Evolutionary conservation across 2,888 invertebrate species (phyloP), one percentile per base, ranked within the genome.

Genomic region (Ernsta delagoae): DNA sequence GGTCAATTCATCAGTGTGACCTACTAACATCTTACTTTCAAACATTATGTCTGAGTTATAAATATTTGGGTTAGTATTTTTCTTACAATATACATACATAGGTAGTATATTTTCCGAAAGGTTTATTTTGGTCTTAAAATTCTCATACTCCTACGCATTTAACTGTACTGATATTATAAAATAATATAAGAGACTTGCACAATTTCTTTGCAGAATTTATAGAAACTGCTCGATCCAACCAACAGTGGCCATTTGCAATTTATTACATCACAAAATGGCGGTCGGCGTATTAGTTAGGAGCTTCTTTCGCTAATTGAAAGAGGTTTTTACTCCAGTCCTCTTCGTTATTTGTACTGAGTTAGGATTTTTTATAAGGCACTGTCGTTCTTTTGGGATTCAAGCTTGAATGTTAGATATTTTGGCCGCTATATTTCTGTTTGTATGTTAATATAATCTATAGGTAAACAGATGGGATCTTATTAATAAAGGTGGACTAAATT

Each of bases 1-100:
- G 16, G 48, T 50, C 48, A 50, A 16, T 50, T 50, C 48, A 50
- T 50, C 48, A 50, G 12, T 50, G 48, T 50, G 16, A 50, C 48
- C 48, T 48, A 48, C 48, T 48, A 48, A 48, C 12, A 16, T 16
- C 12, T 6, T 48, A 16, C 16, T 48, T 48, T 16, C 16, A 48
- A 12, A 12, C 6, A 48, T 48, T 12, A 12, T 9, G 9, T 48
- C 12, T 16, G 12, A 48, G 12, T 7, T 48, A 31, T 31, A 31
- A 31, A 48, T 6, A 12, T 48, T 48, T 48, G 48, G 12, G 3
- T 6, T 48, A 48, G 16, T 16, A 16, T 48, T 48, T 48, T 48
- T 16, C 4, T 31, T 4, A 31, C 4, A 31, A 24, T 24, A 24
- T 3, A 1, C 1, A 6, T 6, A 2, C 5, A 0, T 5, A 39